Conservation (phyloP, 2,113 vertebrate species). For the Phodopus roborovskii region DNA sequence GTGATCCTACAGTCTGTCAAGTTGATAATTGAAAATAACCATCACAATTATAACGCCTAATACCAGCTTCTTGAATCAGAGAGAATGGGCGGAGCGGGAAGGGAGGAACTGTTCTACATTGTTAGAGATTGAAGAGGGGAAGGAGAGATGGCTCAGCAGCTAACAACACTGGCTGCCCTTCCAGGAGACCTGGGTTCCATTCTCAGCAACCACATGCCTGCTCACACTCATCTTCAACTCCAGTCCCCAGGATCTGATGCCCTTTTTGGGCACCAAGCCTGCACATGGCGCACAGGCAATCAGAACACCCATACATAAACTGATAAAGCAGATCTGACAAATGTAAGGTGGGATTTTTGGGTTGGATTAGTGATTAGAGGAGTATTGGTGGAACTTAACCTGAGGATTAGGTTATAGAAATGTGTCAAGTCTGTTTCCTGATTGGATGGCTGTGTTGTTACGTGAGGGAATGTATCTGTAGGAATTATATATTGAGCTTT, state of each 20-base stretch:
- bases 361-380: neutral
- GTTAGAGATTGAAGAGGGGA: neutral
- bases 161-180: neutral
- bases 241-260: neutral
- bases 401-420: neutral
- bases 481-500: neutral
- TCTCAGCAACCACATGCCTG: neutral
- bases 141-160: neutral
- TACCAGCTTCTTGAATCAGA: neutral
- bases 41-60: neutral
- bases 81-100: neutral
- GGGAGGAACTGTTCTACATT: neutral
- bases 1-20: neutral
- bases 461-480: neutral
- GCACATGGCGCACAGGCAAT: neutral
- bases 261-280: neutral
- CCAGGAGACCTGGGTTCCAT: neutral
- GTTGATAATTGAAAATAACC: neutral
- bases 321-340: neutral
- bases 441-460: neutral
- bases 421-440: neutral
- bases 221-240: neutral
- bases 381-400: neutral
- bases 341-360: neutral
- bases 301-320: neutral